Conservation (phyloP, 1,140 invertebrate species). For the Sesamia nonagrioides region DNA sequence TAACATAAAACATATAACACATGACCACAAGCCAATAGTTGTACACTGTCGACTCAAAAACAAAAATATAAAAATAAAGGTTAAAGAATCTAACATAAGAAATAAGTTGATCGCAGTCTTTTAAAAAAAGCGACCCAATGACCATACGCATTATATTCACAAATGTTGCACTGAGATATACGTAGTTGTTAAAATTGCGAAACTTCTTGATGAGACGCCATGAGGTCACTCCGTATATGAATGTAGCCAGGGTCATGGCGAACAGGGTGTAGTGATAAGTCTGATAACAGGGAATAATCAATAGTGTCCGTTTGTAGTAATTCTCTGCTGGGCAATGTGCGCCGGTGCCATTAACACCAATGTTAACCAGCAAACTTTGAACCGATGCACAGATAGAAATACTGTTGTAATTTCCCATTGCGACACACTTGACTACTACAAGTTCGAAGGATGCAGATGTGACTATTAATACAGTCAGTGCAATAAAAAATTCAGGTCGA, state of each 20-base stretch:
- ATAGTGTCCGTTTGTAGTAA: no score
- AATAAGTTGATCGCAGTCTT: background rate
- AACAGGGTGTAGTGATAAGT: background rate
- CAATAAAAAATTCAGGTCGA: background rate
- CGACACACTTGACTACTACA: background rate
- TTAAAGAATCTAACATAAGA: background rate
- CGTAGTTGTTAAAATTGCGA: conserved; percentile 14
- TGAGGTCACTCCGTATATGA: background rate
- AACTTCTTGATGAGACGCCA: conserved; percentile 16
- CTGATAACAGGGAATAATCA: background rate
- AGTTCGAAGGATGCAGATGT: no score
- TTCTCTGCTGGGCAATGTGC: no score
- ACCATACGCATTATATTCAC: background rate
- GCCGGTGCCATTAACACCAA: no score
- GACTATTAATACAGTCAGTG: background rate
- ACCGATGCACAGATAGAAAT: no score
- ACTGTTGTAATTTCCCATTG: background rate
- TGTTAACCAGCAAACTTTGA: no score
- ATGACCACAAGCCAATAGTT: conserved; percentile 13
- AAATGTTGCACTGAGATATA: background rate
- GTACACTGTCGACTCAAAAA: background rate
- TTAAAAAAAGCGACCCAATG: background rate
- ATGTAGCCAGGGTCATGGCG: background rate
- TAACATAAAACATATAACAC: conserved; percentile 19
- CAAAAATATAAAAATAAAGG: background rate